phyloP scores from a whole-genome alignment of 2,797 vertebrate species.

The Chrysocyon brachyurus region DNA sequence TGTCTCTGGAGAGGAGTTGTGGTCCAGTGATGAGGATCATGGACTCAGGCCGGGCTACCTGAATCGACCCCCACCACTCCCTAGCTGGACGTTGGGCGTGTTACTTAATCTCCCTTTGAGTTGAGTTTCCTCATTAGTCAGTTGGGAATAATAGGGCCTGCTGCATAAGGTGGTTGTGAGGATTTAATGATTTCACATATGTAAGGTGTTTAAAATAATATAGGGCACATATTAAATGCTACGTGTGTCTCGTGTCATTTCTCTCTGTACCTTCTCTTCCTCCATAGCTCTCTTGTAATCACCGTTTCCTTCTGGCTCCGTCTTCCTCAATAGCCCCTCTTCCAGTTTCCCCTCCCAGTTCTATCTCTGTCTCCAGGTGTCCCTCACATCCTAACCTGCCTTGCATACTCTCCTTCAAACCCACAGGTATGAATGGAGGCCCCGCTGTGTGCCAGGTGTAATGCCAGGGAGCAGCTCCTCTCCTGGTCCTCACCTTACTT shows the following conservation, averaged over 20 bases:
- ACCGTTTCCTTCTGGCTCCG: slow-evolving; percentile 29
- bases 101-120: slow-evolving; percentile 5
- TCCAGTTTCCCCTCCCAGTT: slow-evolving; percentile 19
- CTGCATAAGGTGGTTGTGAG: not conserved
- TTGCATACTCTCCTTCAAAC: not conserved
- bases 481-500: not conserved
- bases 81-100: not conserved
- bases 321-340: slow-evolving; percentile 15
- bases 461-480: not conserved
- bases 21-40: not conserved
- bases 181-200: not conserved
- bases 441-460: not conserved
- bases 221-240: slow-evolving; percentile 4
- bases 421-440: not conserved
- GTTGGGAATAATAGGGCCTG: slow-evolving; percentile 32
- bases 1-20: not conserved
- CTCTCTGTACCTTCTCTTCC: slow-evolving; percentile 46
- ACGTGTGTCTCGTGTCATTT: slow-evolving; percentile 16
- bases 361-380: slow-evolving; percentile 11
- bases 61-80: not conserved
- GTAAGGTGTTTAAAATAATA: not conserved
- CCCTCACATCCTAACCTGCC: not conserved
- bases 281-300: slow-evolving; percentile 32
- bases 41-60: not conserved
- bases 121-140: slow-evolving; percentile 50